Evolutionary conservation across 2,888 invertebrate species (phyloP), one percentile per base, ranked within the genome.

Genomic region (Trichopoda pennipes): DNA sequence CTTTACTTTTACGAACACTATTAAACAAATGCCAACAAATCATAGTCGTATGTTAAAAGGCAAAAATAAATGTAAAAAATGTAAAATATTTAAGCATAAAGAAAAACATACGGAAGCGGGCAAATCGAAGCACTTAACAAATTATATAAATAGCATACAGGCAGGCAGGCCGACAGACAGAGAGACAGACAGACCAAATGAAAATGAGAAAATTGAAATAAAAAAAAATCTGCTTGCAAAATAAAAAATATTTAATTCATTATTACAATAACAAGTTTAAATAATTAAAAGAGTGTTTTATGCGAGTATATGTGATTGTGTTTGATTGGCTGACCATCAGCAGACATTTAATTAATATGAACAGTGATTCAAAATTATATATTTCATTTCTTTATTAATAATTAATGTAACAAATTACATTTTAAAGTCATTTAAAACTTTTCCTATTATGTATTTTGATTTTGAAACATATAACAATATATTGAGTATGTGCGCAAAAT

Each of bases 61-160:
- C 28, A 42, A 76, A 68, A 55, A 69, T 61, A 44, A 44, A 61
- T 55, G 49, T 28, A 56, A 38, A 28, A 56, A 63, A 77, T 70
- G 44, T 53, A 53, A 47, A 60, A 53, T 55, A 28, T 69, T 69
- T 76, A 60, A 63, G 28, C 17, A 55, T n/a, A 61, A 42, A 60
- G 61, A 12, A 21, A 47, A 73, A 73, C 47, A 61, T 73, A 73
- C 79, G 73, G 79, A 79, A 79, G 61, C 47, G 66, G 72, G 61
- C 73, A 79, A 47, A 68, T 61, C 47, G 38, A 68, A 61, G 61
- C 55, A 73, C 73, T 66, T 79, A 47, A 78, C 53, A 72, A 66
- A 66, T 75, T 75, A 10, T 72, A 66, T 55, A 68, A 60, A 53
- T 60, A 42, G 60, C 10, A 42, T 14, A 44, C 32, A 44, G 23